These are phyloP conservation scores for Haliclystus octoradiatus DNA, from an alignment of 30 jellyfish, hydroid and myxozoan genomes.

Conservation along the genomic window DNA sequence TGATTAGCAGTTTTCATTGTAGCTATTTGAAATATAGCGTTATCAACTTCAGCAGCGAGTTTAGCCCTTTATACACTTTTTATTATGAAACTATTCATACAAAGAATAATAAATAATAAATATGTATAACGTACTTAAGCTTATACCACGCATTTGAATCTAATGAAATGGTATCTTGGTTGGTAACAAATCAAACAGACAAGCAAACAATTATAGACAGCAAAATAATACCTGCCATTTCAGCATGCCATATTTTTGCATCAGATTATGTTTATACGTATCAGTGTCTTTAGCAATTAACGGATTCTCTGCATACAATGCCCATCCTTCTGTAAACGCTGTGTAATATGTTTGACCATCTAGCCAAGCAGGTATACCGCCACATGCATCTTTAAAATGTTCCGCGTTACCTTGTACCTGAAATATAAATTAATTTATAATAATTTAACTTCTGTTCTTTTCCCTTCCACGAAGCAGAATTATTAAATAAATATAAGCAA, in stretches of 20 bases:
- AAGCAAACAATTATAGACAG: no score
- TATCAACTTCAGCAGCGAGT: no score
- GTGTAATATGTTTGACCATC: conserved; percentile 86
- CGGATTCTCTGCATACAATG: conserved; percentile 94
- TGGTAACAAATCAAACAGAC: no score
- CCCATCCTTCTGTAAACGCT: conserved; percentile 99
- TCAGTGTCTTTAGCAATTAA: conserved; percentile 88
- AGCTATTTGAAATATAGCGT: no score
- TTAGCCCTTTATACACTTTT: no score
- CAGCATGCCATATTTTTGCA: conserved; percentile 96
- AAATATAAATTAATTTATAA: neutral
- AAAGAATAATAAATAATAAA: no score
- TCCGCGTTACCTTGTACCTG: conserved; percentile 92
- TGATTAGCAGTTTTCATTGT: no score
- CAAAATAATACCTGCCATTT: conserved; percentile 95
- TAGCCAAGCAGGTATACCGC: conserved; percentile 87
- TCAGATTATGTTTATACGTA: conserved; percentile 56
- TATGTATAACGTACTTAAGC: no score
- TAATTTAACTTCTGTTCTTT: neutral
- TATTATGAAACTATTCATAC: no score
- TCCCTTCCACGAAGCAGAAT: neutral
- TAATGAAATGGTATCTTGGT: no score
- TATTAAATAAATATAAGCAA: no score
- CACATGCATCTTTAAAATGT: conserved; percentile 87
- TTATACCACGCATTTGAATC: no score